Conservation (phyloP, 2,113 vertebrate species). For the Nibea albiflora region DNA sequence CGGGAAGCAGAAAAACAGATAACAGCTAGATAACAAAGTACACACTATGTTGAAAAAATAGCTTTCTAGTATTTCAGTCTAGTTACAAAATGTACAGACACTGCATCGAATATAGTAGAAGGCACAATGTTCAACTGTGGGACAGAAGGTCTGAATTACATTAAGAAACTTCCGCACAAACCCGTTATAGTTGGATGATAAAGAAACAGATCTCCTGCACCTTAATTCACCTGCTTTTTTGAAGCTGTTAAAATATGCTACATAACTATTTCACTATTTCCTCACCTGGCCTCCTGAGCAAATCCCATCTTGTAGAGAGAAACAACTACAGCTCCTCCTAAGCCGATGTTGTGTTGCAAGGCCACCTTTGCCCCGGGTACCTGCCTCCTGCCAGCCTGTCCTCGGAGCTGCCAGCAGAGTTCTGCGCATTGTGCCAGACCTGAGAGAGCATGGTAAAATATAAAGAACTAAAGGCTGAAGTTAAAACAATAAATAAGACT, state of each 20-base stretch:
- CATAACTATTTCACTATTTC: not conserved
- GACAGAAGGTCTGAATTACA: not conserved
- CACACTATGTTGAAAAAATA: not conserved
- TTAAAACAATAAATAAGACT: too few relatives aligned
- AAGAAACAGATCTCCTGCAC: not conserved
- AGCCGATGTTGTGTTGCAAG: constrained; percentile 94
- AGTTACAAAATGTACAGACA: not conserved
- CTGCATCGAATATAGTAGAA: not conserved
- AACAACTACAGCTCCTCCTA: constrained; percentile 93
- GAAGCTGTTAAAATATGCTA: not conserved
- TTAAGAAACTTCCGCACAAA: not conserved
- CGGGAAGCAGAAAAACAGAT: not conserved
- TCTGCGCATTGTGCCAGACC: constrained; percentile 97
- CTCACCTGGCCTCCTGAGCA: constrained; percentile 84
- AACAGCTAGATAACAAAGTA: not conserved
- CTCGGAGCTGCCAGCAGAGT: constrained; percentile 97
- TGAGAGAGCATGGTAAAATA: constrained; percentile 69
- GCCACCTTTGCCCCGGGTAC: constrained; percentile 91
- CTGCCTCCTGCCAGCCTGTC: constrained; percentile 89
- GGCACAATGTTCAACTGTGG: too few relatives aligned
- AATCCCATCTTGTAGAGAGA: constrained; percentile 93
- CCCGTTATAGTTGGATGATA: too few relatives aligned
- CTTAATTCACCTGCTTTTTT: not conserved
- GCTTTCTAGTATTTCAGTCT: not conserved
- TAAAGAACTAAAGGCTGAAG: too few relatives aligned